These are phyloP conservation scores for Mormyrus hasselquistii DNA, from an alignment of 2,797 vertebrate species.

Conservation along the genomic window DNA sequence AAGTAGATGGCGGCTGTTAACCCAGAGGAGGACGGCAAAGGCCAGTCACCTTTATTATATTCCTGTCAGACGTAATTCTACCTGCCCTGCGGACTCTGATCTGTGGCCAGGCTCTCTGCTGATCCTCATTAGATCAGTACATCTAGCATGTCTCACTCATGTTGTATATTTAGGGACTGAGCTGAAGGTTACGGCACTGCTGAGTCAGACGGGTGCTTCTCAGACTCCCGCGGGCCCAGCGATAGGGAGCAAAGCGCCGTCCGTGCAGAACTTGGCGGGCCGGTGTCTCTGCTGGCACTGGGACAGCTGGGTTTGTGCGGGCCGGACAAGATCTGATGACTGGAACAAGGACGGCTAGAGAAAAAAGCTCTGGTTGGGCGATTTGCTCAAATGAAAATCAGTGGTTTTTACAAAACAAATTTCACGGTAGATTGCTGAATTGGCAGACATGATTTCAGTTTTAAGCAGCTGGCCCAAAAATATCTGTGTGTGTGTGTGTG, in stretches of 20 bases:
- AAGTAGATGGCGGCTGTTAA: background rate
- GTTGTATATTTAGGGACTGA: background rate
- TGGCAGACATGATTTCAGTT: background rate
- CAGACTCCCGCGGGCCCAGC: background rate
- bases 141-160: background rate
- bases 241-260: background rate
- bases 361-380: background rate
- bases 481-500: background rate
- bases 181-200: background rate
- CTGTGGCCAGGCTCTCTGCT: background rate
- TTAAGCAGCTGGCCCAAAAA: background rate
- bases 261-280: background rate
- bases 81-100: background rate
- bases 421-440: background rate
- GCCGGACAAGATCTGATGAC: background rate
- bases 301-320: background rate
- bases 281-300: background rate
- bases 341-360: background rate
- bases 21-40: background rate
- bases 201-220: background rate
- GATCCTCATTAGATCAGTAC: background rate
- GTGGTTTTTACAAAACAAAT: background rate
- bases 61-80: background rate
- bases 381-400: background rate
- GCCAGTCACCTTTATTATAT: background rate